Percentiles rank a stretch among this genome's conserved stretches.
Evolutionary conservation across 2,113 vertebrate genomes (phyloP).

Genomic region (Ornithorhynchus anatinus): DNA sequence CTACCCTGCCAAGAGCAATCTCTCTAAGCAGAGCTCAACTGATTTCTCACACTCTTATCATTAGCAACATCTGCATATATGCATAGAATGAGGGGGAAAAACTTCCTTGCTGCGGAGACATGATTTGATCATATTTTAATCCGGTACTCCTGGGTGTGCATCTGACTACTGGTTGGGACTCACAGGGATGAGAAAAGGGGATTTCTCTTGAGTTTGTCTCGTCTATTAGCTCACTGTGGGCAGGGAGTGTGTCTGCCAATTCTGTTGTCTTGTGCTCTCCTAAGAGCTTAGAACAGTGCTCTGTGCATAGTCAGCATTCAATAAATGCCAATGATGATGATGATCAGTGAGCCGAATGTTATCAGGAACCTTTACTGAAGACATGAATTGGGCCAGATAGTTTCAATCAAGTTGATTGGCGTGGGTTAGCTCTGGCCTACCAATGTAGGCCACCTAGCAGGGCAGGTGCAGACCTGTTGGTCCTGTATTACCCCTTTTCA

Average conservation of each 20-base stretch:
- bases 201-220: background rate
- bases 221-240: too few relatives aligned
- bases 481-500: too few relatives aligned
- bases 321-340: too few relatives aligned
- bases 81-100: slow-evolving; percentile 1
- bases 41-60: slow-evolving; percentile 32
- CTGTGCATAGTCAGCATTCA: too few relatives aligned
- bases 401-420: too few relatives aligned
- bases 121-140: slow-evolving; percentile 44
- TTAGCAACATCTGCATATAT: slow-evolving; percentile 25
- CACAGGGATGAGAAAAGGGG: background rate
- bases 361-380: background rate
- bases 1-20: slow-evolving; percentile 21
- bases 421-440: too few relatives aligned
- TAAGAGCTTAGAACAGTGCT: too few relatives aligned
- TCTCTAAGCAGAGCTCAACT: slow-evolving; percentile 38
- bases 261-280: too few relatives aligned
- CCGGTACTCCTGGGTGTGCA: slow-evolving; percentile 27
- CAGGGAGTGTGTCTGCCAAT: too few relatives aligned
- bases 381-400: background rate
- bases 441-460: background rate
- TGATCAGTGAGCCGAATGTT: too few relatives aligned
- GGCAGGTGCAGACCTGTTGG: too few relatives aligned
- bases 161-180: slow-evolving; percentile 36
- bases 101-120: slow-evolving; percentile 26